Conservation (phyloP, 2,113 vertebrate genomes). For the Phyllostomus hastatus region DNA sequence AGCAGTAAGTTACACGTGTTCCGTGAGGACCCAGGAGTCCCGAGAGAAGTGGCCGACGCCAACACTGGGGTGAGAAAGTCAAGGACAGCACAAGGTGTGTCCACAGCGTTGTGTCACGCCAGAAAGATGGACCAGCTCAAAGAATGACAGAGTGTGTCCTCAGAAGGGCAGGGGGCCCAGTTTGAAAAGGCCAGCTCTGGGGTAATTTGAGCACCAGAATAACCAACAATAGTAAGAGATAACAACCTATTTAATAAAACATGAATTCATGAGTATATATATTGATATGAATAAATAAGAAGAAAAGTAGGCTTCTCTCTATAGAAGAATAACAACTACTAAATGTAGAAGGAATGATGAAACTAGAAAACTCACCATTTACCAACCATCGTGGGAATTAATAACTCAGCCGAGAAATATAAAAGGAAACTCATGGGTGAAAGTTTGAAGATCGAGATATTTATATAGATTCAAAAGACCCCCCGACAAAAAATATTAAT, state of each 20-base stretch:
- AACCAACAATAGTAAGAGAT: neutral
- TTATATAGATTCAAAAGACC: neutral
- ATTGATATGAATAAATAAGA: neutral
- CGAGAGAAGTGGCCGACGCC: neutral
- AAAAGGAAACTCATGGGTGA: neutral
- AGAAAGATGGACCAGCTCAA: neutral
- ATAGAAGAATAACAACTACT: neutral
- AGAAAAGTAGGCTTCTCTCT: neutral
- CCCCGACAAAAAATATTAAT: neutral
- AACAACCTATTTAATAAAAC: neutral
- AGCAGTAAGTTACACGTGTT: neutral
- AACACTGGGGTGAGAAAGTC: neutral
- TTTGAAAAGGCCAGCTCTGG: neutral
- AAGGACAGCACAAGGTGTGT: neutral
- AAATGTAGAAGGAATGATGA: neutral
- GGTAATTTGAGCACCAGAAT: slow-evolving; percentile 5
- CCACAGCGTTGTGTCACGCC: neutral
- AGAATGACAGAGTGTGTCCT: neutral
- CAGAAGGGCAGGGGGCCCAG: neutral
- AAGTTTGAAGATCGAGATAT: neutral
- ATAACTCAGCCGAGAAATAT: neutral
- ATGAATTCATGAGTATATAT: neutral
- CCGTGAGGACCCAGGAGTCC: neutral
- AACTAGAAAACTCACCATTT: neutral
- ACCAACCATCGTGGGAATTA: neutral